Evolutionary conservation across 2,888 invertebrate genomes (phyloP).

Genomic region (Acanthosoma haemorrhoidale): DNA sequence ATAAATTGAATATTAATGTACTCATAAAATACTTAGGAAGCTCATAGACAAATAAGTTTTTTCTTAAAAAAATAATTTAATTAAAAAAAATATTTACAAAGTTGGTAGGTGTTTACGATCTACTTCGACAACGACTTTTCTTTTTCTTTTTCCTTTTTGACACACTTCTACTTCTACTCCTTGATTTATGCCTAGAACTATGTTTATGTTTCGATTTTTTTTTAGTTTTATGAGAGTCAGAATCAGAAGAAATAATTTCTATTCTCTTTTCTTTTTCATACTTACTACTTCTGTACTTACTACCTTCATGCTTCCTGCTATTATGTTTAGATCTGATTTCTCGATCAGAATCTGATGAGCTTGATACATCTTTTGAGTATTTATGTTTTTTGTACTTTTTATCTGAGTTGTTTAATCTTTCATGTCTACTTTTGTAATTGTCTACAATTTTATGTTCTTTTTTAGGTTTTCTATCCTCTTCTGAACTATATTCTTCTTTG

Average conservation of each 20-base stretch:
- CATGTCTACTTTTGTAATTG: not conserved
- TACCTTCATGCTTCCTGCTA: not conserved
- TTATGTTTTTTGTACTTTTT: not conserved
- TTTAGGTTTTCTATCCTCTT: not conserved
- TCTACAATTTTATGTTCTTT: not conserved
- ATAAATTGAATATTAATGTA: not conserved
- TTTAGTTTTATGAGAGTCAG: not conserved
- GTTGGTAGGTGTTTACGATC: not conserved
- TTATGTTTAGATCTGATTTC: not conserved
- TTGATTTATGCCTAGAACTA: not conserved
- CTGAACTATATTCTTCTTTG: not conserved
- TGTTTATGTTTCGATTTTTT: not conserved
- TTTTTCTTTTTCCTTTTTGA: slow-evolving; percentile 2
- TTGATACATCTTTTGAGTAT: not conserved
- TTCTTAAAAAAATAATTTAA: not conserved
- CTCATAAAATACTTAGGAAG: not conserved
- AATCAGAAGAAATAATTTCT: not conserved
- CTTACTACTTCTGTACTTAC: not conserved
- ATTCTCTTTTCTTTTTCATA: not conserved
- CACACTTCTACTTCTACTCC: not conserved
- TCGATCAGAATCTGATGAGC: not conserved
- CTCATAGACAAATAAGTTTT: slow-evolving; percentile 1
- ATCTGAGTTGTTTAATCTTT: not conserved
- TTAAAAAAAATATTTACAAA: slow-evolving; percentile 3
- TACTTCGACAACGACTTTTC: not conserved